Evolutionary conservation across 1,140 invertebrate genomes (phyloP).

Genomic region (Mylabris phalerata): DNA sequence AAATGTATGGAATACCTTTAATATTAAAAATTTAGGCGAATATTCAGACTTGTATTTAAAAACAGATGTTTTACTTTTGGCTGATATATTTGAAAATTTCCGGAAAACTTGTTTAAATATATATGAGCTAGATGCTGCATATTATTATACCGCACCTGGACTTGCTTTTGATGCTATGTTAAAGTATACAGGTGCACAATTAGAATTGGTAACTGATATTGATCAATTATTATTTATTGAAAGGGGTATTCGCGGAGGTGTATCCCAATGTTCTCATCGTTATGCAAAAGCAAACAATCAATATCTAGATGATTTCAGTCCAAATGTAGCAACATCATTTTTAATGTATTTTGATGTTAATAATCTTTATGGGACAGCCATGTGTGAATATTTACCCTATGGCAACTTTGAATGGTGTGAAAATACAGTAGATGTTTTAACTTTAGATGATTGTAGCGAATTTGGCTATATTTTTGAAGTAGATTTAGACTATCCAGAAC

Average conservation of each 20-base stretch:
- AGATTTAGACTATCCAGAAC: conserved; percentile 34
- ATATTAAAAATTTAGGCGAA: no score
- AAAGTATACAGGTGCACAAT: no score
- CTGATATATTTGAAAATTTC: no score
- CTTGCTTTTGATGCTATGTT: no score
- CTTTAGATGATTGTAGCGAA: conserved; percentile 34
- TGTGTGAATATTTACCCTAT: conserved; percentile 42
- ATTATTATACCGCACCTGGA: no score
- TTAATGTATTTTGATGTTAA: conserved; percentile 47
- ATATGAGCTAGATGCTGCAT: no score
- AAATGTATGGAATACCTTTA: no score
- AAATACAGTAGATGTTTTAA: conserved; percentile 17
- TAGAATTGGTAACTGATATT: conserved; percentile 40
- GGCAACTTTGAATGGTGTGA: conserved; percentile 42
- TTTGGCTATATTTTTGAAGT: conserved; percentile 49
- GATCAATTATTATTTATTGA: conserved; percentile 36
- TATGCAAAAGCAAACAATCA: conserved; percentile 20
- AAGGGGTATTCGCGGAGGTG: conserved; percentile 20
- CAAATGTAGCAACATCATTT: background rate
- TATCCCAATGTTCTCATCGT: conserved; percentile 20
- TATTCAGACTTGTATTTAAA: no score
- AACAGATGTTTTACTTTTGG: no score
- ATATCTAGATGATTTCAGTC: conserved; percentile 19
- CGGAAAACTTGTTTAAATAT: no score
- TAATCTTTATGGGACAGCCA: conserved; percentile 49